phyloP scores from a whole-genome alignment of 92 coral and sea anemone genomes.

The Heteractis magnifica region DNA sequence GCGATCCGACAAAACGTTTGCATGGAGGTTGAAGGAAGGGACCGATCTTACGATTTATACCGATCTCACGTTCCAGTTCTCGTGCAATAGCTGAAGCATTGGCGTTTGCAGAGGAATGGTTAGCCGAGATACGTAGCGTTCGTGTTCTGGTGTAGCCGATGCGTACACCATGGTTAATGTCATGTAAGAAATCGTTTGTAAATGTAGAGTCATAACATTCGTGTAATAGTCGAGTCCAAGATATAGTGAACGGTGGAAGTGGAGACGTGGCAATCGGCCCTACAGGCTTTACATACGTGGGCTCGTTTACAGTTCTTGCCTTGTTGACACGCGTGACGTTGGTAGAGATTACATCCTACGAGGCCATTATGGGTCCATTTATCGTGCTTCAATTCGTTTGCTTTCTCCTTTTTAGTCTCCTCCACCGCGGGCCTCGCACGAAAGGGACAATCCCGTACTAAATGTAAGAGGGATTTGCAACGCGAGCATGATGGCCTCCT shows the following conservation, averaged over 20 bases:
- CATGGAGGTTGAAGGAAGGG: slow-evolving; percentile 34
- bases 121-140: background rate
- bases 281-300: slow-evolving; percentile 49
- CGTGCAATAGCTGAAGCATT: slow-evolving; percentile 20
- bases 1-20: background rate
- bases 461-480: background rate
- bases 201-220: background rate
- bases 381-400: slow-evolving; percentile 20
- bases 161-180: no score
- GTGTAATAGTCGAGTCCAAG: background rate
- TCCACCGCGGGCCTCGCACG: slow-evolving; percentile 15
- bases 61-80: slow-evolving; percentile 35
- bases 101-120: slow-evolving; percentile 26
- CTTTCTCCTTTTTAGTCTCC: background rate
- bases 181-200: no score
- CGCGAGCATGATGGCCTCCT: slow-evolving; percentile 13
- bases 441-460: slow-evolving; percentile 32
- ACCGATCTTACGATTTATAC: slow-evolving; percentile 33
- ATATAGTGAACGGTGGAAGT: slow-evolving; percentile 10
- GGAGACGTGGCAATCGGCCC: slow-evolving; percentile 41
- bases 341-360: slow-evolving; percentile 29
- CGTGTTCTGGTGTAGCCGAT: no score
- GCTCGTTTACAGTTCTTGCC: slow-evolving; percentile 37
- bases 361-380: slow-evolving; percentile 4
- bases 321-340: slow-evolving; percentile 18